These are phyloP conservation scores for Callinectes sapidus DNA, from an alignment of 2,888 invertebrate species.

Conservation along the genomic window DNA sequence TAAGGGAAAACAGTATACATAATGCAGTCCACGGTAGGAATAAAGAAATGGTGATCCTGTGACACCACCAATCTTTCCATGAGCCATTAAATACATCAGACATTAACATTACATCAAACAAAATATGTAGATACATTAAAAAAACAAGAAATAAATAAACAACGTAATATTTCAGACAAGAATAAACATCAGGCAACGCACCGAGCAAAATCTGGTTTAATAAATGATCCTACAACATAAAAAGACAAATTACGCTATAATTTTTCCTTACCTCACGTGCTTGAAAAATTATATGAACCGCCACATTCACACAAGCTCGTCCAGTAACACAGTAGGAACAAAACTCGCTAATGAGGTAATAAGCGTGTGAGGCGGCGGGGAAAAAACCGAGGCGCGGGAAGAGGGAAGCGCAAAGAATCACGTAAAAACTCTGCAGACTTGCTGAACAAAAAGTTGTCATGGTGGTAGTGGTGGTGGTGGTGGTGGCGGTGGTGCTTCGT, in stretches of 20 bases:
- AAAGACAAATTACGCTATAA: not conserved
- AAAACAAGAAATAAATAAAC: not conserved
- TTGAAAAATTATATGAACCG: slow-evolving; percentile 16
- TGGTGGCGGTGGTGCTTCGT: not conserved
- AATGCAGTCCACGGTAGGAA: too few species aligned
- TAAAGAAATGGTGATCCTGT: too few species aligned
- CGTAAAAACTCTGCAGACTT: not conserved
- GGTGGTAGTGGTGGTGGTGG: not conserved
- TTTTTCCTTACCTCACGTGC: slow-evolving; percentile 22
- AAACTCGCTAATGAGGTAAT: slow-evolving; percentile 31
- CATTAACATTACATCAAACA: too few species aligned
- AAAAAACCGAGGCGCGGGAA: not conserved
- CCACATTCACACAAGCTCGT: slow-evolving; percentile 8
- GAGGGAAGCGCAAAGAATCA: not conserved
- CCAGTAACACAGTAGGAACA: not conserved
- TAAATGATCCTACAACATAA: not conserved
- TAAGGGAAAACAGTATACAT: too few species aligned
- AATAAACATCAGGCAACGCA: not conserved
- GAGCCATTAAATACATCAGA: too few species aligned
- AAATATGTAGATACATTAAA: not conserved
- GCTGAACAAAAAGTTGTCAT: not conserved
- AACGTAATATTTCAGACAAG: not conserved
- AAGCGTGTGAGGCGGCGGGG: slow-evolving; percentile 16
- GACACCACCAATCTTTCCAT: too few species aligned
- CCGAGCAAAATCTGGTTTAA: not conserved